A percentile compares a stretch with the other conserved stretches of the same genome.
phyloP scores from a whole-genome alignment of 2,888 invertebrate genomes.

The Metacarcinus magister region DNA sequence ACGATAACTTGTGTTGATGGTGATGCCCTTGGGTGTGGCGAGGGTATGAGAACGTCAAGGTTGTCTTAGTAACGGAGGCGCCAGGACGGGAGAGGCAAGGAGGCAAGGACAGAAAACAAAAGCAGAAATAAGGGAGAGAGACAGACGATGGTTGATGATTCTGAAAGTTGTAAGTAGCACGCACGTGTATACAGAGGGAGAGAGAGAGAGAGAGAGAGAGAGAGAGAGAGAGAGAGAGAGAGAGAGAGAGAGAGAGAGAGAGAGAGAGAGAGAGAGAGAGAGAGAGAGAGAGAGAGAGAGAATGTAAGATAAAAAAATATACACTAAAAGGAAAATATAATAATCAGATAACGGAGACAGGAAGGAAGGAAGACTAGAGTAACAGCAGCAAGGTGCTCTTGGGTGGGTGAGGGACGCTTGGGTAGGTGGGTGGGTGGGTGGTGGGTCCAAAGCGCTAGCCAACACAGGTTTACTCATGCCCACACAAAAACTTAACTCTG shows the following conservation, averaged over 20 bases:
- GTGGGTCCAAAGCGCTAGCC: neutral
- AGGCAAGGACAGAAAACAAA: neutral
- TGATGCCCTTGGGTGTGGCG: conserved; percentile 35
- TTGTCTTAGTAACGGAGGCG: neutral
- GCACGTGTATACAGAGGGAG: neutral
- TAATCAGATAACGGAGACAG: neutral
- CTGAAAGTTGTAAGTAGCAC: neutral
- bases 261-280: conserved; percentile 55
- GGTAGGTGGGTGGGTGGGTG: neutral
- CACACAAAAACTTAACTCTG: conserved; percentile 41
- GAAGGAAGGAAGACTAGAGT: neutral
- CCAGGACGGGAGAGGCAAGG: neutral
- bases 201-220: conserved; percentile 52
- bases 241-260: conserved; percentile 23
- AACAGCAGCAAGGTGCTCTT: neutral
- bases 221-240: conserved; percentile 45
- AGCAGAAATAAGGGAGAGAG: neutral
- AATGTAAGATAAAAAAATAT: neutral
- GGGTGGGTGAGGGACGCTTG: neutral
- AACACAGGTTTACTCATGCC: conserved; percentile 6
- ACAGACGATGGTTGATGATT: neutral
- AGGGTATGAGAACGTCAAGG: conserved; percentile 34
- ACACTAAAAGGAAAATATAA: neutral
- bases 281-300: conserved; percentile 59
- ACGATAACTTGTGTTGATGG: conserved; percentile 32